These are phyloP conservation scores for Urocolius indicus DNA, from an alignment of 2,113 vertebrate species.

Conservation along the genomic window DNA sequence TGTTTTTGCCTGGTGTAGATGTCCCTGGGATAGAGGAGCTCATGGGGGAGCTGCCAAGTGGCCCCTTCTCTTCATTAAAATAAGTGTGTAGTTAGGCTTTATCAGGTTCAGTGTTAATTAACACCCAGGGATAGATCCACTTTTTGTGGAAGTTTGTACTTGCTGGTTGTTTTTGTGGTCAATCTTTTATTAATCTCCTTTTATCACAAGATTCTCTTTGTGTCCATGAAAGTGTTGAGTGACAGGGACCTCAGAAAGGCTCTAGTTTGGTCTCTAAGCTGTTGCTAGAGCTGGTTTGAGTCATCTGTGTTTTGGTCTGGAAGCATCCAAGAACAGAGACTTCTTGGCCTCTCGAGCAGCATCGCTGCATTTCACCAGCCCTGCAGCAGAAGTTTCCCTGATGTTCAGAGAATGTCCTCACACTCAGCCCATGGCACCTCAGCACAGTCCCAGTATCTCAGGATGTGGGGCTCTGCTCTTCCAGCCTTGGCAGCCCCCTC, in stretches of 20 bases:
- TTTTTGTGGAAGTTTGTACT: neutral
- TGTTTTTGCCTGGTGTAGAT: neutral
- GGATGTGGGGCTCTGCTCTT: neutral
- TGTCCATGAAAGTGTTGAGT: neutral
- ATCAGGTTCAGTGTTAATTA: neutral
- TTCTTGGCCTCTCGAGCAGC: accelerated
- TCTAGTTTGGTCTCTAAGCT: neutral
- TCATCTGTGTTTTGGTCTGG: neutral
- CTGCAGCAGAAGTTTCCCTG: neutral
- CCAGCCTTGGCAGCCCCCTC: neutral
- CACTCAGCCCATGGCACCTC: accelerated
- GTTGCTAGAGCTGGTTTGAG: neutral
- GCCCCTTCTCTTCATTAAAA: neutral
- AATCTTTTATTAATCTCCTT: neutral
- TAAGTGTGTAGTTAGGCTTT: neutral
- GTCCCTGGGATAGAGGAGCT: neutral
- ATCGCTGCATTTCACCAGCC: neutral
- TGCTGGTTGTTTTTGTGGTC: neutral
- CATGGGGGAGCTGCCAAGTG: neutral
- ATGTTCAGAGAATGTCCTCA: neutral
- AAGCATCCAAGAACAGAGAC: neutral
- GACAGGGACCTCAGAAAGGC: neutral
- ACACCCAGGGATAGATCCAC: neutral
- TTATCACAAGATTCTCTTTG: neutral
- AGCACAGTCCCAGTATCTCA: accelerated